phyloP scores from a whole-genome alignment of 2,113 vertebrate species.

The Colius striatus region DNA sequence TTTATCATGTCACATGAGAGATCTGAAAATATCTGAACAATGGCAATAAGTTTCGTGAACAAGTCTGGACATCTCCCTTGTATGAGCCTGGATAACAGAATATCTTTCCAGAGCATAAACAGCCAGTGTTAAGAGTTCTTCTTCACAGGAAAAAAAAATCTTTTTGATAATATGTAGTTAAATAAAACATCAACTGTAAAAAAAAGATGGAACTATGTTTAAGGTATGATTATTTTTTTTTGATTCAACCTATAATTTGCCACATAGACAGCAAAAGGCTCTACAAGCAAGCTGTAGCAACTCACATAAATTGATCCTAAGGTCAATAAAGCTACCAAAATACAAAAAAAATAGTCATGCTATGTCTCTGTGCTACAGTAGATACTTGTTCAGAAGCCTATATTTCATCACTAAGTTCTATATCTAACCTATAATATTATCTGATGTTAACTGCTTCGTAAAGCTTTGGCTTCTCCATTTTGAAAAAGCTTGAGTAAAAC shows the following conservation, averaged over 20 bases:
- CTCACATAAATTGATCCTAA: background rate
- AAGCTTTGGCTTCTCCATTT: background rate
- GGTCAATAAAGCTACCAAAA: background rate
- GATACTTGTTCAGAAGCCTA: background rate
- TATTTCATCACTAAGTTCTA: background rate
- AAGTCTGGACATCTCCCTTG: background rate
- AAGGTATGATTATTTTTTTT: background rate
- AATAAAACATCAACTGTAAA: background rate
- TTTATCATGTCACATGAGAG: background rate
- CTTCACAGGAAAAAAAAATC: background rate
- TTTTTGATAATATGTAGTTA: background rate
- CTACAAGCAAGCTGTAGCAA: background rate
- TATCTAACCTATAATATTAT: background rate
- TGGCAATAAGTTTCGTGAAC: accelerated
- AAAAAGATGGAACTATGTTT: background rate
- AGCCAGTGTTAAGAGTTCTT: background rate
- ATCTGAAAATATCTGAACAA: background rate
- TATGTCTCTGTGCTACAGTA: background rate
- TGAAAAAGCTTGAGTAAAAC: background rate
- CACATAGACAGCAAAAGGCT: background rate
- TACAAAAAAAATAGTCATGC: background rate
- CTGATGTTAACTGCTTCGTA: background rate
- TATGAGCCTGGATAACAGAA: background rate
- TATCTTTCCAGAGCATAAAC: background rate
- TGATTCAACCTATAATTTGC: background rate